A percentile compares a stretch with the other conserved stretches of the same genome.
Conservation (phyloP, 2,888 invertebrate genomes). For the Sphaerophoria rueppellii region DNA sequence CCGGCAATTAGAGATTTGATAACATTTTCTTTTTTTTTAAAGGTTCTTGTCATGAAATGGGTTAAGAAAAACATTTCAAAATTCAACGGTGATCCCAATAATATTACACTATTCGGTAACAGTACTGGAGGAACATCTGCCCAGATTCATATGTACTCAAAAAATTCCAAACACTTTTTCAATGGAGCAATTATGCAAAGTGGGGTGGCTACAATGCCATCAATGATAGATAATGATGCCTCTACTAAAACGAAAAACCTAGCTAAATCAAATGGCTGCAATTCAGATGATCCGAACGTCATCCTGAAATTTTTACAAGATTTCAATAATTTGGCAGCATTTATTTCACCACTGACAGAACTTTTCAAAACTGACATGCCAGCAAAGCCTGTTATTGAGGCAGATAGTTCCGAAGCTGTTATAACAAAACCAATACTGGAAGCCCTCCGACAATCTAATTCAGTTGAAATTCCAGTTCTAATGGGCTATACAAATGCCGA, state of each 20-base stretch:
- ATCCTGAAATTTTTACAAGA: constrained; percentile 26
- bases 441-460: constrained; percentile 79
- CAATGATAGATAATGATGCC: constrained; percentile 58
- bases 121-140: constrained; percentile 74
- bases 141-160: constrained; percentile 73
- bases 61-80: constrained; percentile 80
- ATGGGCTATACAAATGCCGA: constrained; percentile 83
- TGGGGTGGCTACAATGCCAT: constrained; percentile 65
- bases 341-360: constrained; percentile 3
- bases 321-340: not conserved
- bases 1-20: not conserved
- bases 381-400: constrained; percentile 73
- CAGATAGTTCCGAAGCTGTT: constrained; percentile 50
- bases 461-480: constrained; percentile 82
- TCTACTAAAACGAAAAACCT: constrained; percentile 16
- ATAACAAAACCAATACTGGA: constrained; percentile 79
- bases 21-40: constrained; percentile 55
- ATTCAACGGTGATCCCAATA: constrained; percentile 80
- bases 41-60: constrained; percentile 80
- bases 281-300: constrained; percentile 30
- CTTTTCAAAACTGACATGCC: constrained; percentile 59
- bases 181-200: constrained; percentile 75
- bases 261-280: constrained; percentile 32
- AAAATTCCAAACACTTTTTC: constrained; percentile 72
- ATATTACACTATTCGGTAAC: constrained; percentile 75